phyloP scores from a whole-genome alignment of 2,797 vertebrate species.

The Pseudochromis fuscus region DNA sequence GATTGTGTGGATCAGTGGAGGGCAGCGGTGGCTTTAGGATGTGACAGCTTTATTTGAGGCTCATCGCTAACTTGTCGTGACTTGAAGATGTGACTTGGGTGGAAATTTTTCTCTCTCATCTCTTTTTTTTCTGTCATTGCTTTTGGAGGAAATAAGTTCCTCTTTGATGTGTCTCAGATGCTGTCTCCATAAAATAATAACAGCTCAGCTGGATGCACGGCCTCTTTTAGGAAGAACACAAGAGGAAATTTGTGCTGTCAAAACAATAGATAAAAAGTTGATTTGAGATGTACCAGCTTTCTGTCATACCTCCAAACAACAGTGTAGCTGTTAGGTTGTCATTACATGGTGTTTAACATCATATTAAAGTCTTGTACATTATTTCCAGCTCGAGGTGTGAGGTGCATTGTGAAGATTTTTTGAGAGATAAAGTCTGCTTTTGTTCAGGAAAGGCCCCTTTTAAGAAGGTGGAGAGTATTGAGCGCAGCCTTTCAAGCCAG shows the following conservation, averaged over 20 bases:
- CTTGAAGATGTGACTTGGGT: conserved; percentile 55
- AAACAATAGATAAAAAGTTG: conserved; percentile 15
- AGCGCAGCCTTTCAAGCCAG: conserved; percentile 40
- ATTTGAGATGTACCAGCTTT: background rate
- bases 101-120: conserved; percentile 34
- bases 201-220: background rate
- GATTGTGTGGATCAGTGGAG: conserved; percentile 44
- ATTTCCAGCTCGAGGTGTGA: conserved; percentile 8
- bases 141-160: conserved; percentile 1
- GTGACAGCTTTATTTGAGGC: conserved; percentile 30
- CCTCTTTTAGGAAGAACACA: conserved; percentile 13
- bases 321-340: background rate
- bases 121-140: conserved; percentile 7
- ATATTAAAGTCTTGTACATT: background rate
- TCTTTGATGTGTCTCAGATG: conserved; percentile 2
- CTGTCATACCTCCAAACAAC: conserved; percentile 9
- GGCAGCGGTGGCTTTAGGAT: conserved; percentile 47
- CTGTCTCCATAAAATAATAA: conserved; percentile 1
- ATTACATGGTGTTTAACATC: background rate
- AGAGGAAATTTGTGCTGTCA: conserved; percentile 8
- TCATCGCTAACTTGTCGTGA: conserved; percentile 50
- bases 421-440: conserved; percentile 26
- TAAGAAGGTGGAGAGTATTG: conserved; percentile 25
- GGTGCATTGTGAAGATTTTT: conserved; percentile 20
- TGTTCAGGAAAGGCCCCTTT: conserved; percentile 9